phyloP scores from a whole-genome alignment of 2,113 vertebrate species.

The Guaruba guarouba region DNA sequence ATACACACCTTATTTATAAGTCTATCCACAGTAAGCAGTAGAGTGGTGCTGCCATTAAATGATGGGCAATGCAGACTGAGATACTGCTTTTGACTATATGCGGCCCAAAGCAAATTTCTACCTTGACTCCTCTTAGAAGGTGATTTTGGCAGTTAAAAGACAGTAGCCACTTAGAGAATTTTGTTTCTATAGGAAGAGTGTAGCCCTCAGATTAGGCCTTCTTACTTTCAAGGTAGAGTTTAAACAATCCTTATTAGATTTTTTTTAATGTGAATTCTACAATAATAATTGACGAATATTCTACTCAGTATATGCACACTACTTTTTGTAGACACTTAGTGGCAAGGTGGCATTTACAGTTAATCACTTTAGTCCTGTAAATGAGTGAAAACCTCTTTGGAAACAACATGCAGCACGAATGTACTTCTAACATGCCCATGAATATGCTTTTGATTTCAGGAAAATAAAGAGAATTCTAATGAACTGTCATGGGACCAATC shows the following conservation, averaged over 20 bases:
- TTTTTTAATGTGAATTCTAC: neutral
- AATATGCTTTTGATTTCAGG: constrained; percentile 55
- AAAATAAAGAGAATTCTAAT: constrained; percentile 72
- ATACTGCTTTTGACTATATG: neutral
- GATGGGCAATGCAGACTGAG: neutral
- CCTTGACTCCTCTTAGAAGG: neutral
- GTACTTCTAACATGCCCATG: neutral
- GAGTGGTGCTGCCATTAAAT: neutral
- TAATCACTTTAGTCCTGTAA: neutral
- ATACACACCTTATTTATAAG: neutral
- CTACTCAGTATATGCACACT: neutral
- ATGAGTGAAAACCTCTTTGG: neutral
- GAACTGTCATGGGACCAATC: neutral
- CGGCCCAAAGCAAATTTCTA: neutral
- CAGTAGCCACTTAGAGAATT: neutral
- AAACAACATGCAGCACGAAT: neutral
- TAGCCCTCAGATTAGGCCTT: neutral
- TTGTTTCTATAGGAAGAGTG: neutral
- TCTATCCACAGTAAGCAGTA: neutral
- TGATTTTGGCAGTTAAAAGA: neutral
- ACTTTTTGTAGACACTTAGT: neutral
- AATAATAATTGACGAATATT: neutral
- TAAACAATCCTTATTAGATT: neutral
- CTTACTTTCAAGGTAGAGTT: neutral
- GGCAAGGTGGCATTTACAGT: neutral